phyloP scores from a whole-genome alignment of 92 coral and sea anemone species.

The Epizoanthus fatuus region DNA sequence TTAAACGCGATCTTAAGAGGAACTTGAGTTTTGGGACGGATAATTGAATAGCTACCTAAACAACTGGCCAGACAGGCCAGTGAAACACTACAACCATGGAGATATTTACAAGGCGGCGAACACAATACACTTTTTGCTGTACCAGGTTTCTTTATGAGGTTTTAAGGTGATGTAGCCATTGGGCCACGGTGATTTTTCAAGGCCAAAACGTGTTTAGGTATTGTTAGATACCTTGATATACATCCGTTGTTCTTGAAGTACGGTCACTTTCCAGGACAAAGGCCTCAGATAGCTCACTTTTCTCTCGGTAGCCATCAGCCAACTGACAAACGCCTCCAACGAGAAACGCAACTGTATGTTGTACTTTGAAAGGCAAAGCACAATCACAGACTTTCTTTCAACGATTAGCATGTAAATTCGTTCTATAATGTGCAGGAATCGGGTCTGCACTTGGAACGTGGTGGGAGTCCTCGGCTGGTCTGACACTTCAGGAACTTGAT shows the following conservation, averaged over 20 bases:
- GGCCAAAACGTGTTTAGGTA: not conserved
- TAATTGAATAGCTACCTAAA: not conserved
- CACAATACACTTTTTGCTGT: too few species aligned
- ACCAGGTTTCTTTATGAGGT: too few species aligned
- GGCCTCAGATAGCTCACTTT: slow-evolving; percentile 80
- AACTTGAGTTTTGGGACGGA: not conserved
- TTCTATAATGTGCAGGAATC: slow-evolving; percentile 82
- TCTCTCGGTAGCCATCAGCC: slow-evolving; percentile 89
- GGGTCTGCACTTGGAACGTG: slow-evolving; percentile 62
- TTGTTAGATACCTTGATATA: slow-evolving; percentile 81
- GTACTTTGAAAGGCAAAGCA: slow-evolving; percentile 73
- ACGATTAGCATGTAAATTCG: slow-evolving; percentile 84
- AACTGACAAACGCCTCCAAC: slow-evolving; percentile 86
- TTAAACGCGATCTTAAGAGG: not conserved
- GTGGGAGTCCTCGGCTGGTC: slow-evolving; percentile 30
- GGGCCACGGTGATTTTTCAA: not conserved
- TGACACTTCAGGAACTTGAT: slow-evolving; percentile 38
- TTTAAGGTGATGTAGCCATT: too few species aligned
- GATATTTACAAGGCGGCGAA: not conserved
- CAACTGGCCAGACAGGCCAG: not conserved
- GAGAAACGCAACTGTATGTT: slow-evolving; percentile 77
- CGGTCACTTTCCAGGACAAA: slow-evolving; percentile 85
- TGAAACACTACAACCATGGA: not conserved
- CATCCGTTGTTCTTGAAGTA: slow-evolving; percentile 72
- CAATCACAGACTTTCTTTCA: slow-evolving; percentile 82